Evolutionary conservation across 2,797 vertebrate species (phyloP).

Genomic region (Rhabdophis nuchalis): DNA sequence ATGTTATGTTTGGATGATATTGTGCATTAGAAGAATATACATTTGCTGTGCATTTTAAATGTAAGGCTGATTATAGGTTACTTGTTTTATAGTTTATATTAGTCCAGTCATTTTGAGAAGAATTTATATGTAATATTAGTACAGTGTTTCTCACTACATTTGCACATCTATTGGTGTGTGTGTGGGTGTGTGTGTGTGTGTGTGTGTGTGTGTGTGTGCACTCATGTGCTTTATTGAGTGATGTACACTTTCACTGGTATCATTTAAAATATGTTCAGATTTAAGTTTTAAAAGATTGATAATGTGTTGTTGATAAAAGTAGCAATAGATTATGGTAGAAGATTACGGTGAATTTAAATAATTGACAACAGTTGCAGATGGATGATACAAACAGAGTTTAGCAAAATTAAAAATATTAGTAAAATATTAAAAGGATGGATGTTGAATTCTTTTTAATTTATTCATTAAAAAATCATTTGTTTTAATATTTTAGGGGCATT

Average conservation of each 20-base stretch:
- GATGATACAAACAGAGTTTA: neutral
- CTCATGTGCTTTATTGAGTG: neutral
- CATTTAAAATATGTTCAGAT: neutral
- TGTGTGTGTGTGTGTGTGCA: neutral
- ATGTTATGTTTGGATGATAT: neutral
- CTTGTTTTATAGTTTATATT: neutral
- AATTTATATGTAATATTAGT: neutral
- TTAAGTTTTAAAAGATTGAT: neutral
- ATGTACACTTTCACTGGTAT: neutral
- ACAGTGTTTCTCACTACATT: neutral
- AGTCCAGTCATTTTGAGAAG: neutral
- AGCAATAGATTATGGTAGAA: neutral
- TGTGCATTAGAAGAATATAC: constrained; percentile 15
- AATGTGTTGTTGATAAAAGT: neutral
- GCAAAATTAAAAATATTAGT: neutral
- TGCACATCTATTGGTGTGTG: neutral
- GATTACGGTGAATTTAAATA: neutral
- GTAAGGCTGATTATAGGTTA: neutral
- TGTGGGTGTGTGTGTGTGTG: neutral
- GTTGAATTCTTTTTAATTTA: constrained; percentile 21
- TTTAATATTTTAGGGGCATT: neutral
- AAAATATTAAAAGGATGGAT: neutral
- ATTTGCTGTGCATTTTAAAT: neutral
- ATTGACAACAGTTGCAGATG: neutral
- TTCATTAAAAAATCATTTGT: neutral